These are phyloP conservation scores for Rhineura floridana DNA, from an alignment of 2,113 vertebrate genomes.

Conservation along the genomic window DNA sequence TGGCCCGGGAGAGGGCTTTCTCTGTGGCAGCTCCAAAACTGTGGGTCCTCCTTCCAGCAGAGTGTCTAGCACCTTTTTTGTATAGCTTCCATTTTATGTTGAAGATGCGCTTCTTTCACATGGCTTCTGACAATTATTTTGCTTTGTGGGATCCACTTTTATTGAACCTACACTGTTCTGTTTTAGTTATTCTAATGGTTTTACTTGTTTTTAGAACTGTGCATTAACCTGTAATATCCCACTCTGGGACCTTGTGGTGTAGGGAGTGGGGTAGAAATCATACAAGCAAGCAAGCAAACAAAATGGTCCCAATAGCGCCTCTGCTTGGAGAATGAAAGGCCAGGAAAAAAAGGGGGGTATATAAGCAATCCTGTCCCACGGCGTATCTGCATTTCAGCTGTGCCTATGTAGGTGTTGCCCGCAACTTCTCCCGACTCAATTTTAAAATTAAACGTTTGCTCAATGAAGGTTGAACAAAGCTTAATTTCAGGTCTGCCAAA, in stretches of 20 bases:
- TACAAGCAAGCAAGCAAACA: neutral
- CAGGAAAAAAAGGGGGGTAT: neutral
- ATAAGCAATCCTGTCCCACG: neutral
- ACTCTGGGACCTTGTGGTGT: neutral
- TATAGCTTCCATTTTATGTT: neutral
- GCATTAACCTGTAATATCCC: neutral
- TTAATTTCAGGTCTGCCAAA: neutral
- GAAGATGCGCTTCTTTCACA: neutral
- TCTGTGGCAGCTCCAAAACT: neutral
- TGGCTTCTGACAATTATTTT: neutral
- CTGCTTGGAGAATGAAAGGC: accelerated
- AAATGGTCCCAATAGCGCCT: too few species aligned
- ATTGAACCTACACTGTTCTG: too few species aligned
- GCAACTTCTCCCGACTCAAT: neutral
- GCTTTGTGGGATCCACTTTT: neutral
- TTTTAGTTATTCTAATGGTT: neutral
- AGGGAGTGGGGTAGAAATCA: neutral
- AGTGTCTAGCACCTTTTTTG: neutral
- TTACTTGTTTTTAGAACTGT: neutral
- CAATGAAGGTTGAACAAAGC: neutral
- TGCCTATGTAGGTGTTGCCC: neutral
- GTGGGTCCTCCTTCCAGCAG: neutral
- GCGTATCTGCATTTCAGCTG: neutral
- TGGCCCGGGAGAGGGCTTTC: neutral
- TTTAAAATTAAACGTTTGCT: too few species aligned